Evolutionary conservation across 2,888 invertebrate genomes (phyloP).

Genomic region (Watsonalla binaria): DNA sequence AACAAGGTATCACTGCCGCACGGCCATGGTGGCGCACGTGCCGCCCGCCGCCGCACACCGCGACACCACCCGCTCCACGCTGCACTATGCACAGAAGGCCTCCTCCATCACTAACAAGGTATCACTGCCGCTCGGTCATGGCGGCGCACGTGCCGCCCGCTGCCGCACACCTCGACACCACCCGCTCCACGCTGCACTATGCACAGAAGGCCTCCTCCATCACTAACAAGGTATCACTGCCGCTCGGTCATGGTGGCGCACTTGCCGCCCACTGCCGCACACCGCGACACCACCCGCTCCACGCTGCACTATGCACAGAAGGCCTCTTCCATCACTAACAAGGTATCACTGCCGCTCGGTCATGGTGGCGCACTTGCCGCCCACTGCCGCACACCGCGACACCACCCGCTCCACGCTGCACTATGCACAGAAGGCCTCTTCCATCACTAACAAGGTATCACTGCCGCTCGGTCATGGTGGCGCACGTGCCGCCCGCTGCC

Average conservation of each 20-base stretch:
- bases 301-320: slow-evolving; percentile 96
- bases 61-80: slow-evolving; percentile 95
- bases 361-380: slow-evolving; percentile 64
- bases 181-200: slow-evolving; percentile 94
- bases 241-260: slow-evolving; percentile 99
- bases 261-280: slow-evolving; percentile 88
- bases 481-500: slow-evolving; percentile 82
- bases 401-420: slow-evolving; percentile 96
- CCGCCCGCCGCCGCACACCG: slow-evolving; percentile 89
- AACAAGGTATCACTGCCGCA: slow-evolving; percentile 85
- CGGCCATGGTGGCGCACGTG: slow-evolving; percentile 99
- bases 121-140: slow-evolving; percentile 90
- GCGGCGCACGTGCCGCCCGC: slow-evolving; percentile 96
- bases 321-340: slow-evolving; percentile 95
- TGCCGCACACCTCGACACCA: slow-evolving; percentile 90
- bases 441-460: slow-evolving; percentile 91
- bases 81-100: slow-evolving; percentile 96
- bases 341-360: slow-evolving; percentile 65
- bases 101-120: slow-evolving; percentile 95
- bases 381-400: slow-evolving; percentile 88
- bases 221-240: slow-evolving; percentile 84
- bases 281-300: slow-evolving; percentile 95
- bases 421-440: slow-evolving; percentile 95
- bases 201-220: slow-evolving; percentile 96
- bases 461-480: too few species aligned